These are phyloP conservation scores for Gracilinanus agilis DNA, from an alignment of 2,113 vertebrate species.

Conservation along the genomic window DNA sequence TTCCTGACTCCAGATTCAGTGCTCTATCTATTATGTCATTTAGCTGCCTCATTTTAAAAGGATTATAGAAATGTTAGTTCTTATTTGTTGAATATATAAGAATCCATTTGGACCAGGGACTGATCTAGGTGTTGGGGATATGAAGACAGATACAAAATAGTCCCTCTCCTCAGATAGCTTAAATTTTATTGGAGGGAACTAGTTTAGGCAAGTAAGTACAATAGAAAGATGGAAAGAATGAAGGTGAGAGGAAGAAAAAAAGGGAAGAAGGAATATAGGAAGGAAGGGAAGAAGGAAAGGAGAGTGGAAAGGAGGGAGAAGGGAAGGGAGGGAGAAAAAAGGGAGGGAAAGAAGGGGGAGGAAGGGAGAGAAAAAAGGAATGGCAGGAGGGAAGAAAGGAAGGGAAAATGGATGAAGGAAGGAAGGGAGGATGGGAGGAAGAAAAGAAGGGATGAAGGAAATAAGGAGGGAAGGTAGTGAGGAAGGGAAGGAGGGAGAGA, in stretches of 20 bases:
- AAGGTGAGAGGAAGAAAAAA: rapidly evolving
- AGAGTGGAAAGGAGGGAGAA: no score
- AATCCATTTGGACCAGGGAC: background rate
- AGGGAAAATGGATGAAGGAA: no score
- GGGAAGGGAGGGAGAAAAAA: no score
- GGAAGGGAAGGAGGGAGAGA: no score
- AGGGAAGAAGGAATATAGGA: background rate
- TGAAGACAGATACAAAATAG: background rate
- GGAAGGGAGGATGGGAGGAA: no score
- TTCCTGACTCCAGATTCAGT: background rate
- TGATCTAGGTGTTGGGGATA: background rate
- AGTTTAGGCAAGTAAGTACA: background rate
- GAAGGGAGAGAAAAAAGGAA: no score
- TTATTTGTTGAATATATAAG: background rate
- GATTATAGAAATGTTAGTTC: background rate
- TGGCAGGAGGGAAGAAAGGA: no score
- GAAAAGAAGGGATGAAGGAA: no score
- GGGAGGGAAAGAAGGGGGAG: no score
- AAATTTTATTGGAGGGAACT: background rate
- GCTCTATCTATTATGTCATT: background rate
- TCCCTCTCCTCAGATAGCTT: background rate
- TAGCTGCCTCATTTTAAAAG: background rate
- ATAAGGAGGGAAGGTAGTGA: no score
- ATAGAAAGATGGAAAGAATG: background rate
- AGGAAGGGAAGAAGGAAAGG: no score